phyloP scores from a whole-genome alignment of 2,113 vertebrate genomes.

The Tenrec ecaudatus region DNA sequence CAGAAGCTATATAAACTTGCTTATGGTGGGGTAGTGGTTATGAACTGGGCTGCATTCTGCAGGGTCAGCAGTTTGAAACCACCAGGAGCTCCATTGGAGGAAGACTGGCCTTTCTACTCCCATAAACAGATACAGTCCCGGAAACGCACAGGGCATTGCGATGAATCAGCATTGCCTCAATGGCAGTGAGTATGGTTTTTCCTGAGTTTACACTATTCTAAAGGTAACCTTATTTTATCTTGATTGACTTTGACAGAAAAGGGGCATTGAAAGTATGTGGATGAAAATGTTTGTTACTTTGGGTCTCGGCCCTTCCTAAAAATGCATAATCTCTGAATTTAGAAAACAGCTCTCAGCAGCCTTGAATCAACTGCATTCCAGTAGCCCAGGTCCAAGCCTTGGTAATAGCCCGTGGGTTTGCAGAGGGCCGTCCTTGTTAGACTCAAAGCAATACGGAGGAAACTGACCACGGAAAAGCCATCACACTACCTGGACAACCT shows the following conservation, averaged over 20 bases:
- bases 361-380: not conserved
- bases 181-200: too few relatives aligned
- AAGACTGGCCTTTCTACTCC: too few relatives aligned
- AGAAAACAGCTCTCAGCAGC: not conserved
- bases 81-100: too few relatives aligned
- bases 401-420: not conserved
- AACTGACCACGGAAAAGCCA: not conserved
- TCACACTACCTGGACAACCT: not conserved
- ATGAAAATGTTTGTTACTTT: not conserved
- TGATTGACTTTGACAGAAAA: slow-evolving; percentile 49
- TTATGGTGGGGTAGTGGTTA: too few relatives aligned
- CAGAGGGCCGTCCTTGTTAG: not conserved
- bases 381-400: not conserved
- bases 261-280: not conserved
- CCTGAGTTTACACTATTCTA: not conserved
- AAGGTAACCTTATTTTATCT: slow-evolving; percentile 23
- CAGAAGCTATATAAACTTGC: slow-evolving; percentile 42
- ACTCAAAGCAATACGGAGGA: not conserved
- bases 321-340: slow-evolving; percentile 1
- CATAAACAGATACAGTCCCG: too few relatives aligned
- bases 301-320: not conserved
- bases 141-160: too few relatives aligned
- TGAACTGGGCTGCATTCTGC: too few relatives aligned
- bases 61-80: too few relatives aligned
- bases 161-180: too few relatives aligned